These are phyloP conservation scores for Ennomos quercinarius DNA, from an alignment of 2,888 invertebrate genomes.

Conservation along the genomic window DNA sequence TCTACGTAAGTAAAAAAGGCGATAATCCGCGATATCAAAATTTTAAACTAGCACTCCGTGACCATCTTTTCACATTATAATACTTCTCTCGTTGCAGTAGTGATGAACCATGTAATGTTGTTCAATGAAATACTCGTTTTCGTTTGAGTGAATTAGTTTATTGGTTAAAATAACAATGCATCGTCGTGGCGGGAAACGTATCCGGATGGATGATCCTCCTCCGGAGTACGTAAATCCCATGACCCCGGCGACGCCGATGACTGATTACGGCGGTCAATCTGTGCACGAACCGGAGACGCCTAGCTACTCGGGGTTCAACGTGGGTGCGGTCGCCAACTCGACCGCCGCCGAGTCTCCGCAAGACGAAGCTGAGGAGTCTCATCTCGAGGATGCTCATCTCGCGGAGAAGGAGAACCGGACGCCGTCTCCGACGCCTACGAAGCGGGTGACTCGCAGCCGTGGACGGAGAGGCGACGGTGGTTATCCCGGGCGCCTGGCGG, in stretches of 20 bases:
- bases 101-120: too few species aligned
- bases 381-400: constrained; percentile 63
- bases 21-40: too few species aligned
- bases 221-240: constrained; percentile 93
- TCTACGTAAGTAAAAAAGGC: too few species aligned
- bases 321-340: constrained; percentile 65
- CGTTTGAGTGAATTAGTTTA: too few species aligned
- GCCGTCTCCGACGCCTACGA: constrained; percentile 84
- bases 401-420: constrained; percentile 79
- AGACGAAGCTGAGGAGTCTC: constrained; percentile 69
- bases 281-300: constrained; percentile 81
- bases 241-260: constrained; percentile 82
- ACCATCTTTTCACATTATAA: too few species aligned
- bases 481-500: constrained; percentile 78
- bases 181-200: constrained; percentile 93
- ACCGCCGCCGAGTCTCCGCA: constrained; percentile 64
- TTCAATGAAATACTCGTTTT: too few species aligned
- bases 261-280: constrained; percentile 83
- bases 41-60: too few species aligned
- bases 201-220: constrained; percentile 96
- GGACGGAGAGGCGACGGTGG: constrained; percentile 81
- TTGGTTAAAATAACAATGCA: constrained; percentile 85
- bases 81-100: too few species aligned
- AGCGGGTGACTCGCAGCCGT: constrained; percentile 88
- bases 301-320: constrained; percentile 75